Percentiles rank a stretch among this genome's conserved stretches.
These are phyloP conservation scores for Cheilosia vulpina DNA, from an alignment of 2,888 invertebrate species.

Conservation along the genomic window DNA sequence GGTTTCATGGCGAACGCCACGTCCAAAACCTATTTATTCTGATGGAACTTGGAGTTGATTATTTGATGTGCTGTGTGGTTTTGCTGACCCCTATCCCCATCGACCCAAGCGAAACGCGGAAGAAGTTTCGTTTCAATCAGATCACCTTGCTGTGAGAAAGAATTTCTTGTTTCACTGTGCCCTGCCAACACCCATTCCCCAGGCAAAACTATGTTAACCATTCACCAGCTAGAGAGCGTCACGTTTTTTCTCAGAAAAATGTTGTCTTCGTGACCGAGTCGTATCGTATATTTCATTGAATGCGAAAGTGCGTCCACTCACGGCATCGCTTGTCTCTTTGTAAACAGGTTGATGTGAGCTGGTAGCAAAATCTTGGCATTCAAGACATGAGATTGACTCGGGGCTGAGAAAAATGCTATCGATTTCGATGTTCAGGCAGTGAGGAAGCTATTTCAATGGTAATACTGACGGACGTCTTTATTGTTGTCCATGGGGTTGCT, in stretches of 20 bases:
- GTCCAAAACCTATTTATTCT: constrained; percentile 28
- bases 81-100: too few relatives aligned
- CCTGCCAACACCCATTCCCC: not conserved
- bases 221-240: constrained; percentile 14
- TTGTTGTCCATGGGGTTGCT: not conserved
- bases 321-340: not conserved
- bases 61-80: constrained; percentile 3
- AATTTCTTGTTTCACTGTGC: not conserved
- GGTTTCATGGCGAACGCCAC: constrained; percentile 16
- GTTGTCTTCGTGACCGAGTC: constrained; percentile 40
- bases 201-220: constrained; percentile 2
- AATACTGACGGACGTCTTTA: constrained; percentile 7
- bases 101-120: not conserved
- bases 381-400: constrained; percentile 7
- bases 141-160: not conserved
- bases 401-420: constrained; percentile 18
- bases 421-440: constrained; percentile 15
- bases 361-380: constrained; percentile 16
- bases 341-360: not conserved
- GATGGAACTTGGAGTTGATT: constrained; percentile 1
- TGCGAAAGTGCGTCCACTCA: constrained; percentile 2
- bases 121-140: constrained; percentile 25
- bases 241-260: constrained; percentile 42
- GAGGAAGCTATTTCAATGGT: constrained; percentile 43
- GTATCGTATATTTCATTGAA: constrained; percentile 50